Base-by-base conservation (phyloP, 2,113 vertebrate genomes). In the Scalopus aquaticus region DNA sequence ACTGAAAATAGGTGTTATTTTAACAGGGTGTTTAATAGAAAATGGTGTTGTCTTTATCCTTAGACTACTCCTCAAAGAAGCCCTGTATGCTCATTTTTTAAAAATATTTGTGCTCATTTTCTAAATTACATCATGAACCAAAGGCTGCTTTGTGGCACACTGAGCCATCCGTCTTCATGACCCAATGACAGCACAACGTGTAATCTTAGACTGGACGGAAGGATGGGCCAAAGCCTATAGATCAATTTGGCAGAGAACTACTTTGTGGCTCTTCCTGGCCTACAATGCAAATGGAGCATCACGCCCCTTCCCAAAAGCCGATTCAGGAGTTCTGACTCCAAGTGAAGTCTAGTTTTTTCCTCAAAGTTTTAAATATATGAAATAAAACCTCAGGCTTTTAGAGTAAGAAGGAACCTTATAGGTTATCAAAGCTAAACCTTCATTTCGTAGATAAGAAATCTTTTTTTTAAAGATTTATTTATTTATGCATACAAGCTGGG, bases 251-350 rank as follows among this genome's bases (percentile, higher is more conserved):
- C 88, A 88, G 84, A 78, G 62, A 73, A 67, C 6, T 3, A 17
- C 81, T 82, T 24, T 42, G 32, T 88, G 72, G 80, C 37, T 67
- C 42, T 90, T 90, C 39, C 60, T 26, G n/a, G 93, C 16, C 86
- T 84, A 88, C 77, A 35, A 3, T 74, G 88, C 67, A 78, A 92
- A 94, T 13, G 85, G 30, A 87, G 24, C 74, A 92, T 88, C 62
- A 94, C 10, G 67, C 10, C 32, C 35, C 95, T 87, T 94, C 44
- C 78, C 70, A 69, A 90, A 94, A 88, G 30, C 54, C 88, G 85
- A 42, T 39, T 92, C 49, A 2, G 90, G 56, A 70, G 24, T 67
- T 54, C 60, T 39, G 28, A 42, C 46, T 69, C 20, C 70, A 72
- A 46, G 37, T 60, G 60, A 88, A 82, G n/a, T n/a, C 35, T 86